Base-by-base conservation (phyloP, 1,140 invertebrate species). In the Proales similis region DNA sequence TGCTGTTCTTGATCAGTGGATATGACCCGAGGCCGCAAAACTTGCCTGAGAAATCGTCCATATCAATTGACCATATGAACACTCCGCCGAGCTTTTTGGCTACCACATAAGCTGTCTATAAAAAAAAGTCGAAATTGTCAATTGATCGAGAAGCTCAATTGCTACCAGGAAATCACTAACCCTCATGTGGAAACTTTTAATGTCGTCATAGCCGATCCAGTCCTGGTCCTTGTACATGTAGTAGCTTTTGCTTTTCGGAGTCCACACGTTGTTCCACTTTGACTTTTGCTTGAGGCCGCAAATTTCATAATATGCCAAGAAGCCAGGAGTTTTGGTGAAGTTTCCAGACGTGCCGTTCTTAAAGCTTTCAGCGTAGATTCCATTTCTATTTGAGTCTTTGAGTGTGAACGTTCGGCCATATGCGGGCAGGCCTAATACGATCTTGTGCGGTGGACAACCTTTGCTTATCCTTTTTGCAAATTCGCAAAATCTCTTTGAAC, bases 181-280 rank as follows among this genome's bases (percentile, higher is more conserved):
- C 27, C 57, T 45, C 11, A 45, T 26, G 32, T 61, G 57, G 26
- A 61, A 45, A 30, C 39, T 61, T 32, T 61, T 45, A 5, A 46
- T 83, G 69, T 92, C 88, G 70, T 93, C 90, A 70, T 90, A 93
- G 1, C 88, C 87, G 19, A 94, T 88, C 90, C 89, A 93, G 74
- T 91, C 88, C 71, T 90, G 85, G 20, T 81, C 85, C 66, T 83
- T 84, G 71, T 80, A 88, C 7, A 88, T 87, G 68, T 87, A 89
- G 0, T 89, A 42, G 20, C 51, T 57, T 30, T 57, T 57, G 24
- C 51, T 57, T 57, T 57, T 36, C 1, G 51, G 36, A 17, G 19
- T 36, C 51, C 51, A 57, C 4, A 42, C 33, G 14, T 57, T 36
- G 19, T 24, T 57, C 51, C 51, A 57, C 27, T 57, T 57, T 42